Base-by-base conservation (phyloP, 2,888 invertebrate species). In the Glyphotaelius pellucidus region DNA sequence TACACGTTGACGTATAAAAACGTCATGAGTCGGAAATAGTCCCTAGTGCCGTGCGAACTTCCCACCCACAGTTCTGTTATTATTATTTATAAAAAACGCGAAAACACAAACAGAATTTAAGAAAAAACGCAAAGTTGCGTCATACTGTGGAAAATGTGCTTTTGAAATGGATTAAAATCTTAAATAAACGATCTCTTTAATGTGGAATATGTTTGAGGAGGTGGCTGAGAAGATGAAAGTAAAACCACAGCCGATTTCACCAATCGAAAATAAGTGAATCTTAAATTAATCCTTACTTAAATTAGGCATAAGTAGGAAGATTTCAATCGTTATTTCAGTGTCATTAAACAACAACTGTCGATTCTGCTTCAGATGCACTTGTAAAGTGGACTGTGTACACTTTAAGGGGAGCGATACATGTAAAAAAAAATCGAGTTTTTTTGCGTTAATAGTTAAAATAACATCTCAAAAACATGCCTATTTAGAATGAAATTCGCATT, bases 11-110 rank as follows among this genome's bases (percentile, higher is more conserved):
- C 81, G 81, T 81, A 31, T 32, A 32, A 32, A 81, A 81, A 81
- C 81, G 81, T 81, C 81, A 81, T 32, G 32, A 81, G 81, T 32
- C 19, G 81, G 81, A 81, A 81, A 81, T 81, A 32, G 25, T 67
- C 81, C 81, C 30, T 32, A 81, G 81, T 81, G 81, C 81, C 81
- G 81, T 81, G 81, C 81, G 81, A 81, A 81, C 25, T 81, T 32
- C 31, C 81, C 81, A 81, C 81, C 81, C 81, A 81, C 81, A 31
- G 32, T 32, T 32, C 30, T 32, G 32, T 31, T 67, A 67, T 81
- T 32, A 81, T 81, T 81, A 81, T 81, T 32, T 81, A 81, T 32
- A 81, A 81, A 81, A 81, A 81, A 81, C 32, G 32, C 14, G 32
- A 81, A 81, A 31, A 81, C 81, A 81, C 81, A 14, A 32, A 81